These are phyloP conservation scores for Liasis olivaceus DNA, from an alignment of 2,797 vertebrate genomes.

Conservation along the genomic window DNA sequence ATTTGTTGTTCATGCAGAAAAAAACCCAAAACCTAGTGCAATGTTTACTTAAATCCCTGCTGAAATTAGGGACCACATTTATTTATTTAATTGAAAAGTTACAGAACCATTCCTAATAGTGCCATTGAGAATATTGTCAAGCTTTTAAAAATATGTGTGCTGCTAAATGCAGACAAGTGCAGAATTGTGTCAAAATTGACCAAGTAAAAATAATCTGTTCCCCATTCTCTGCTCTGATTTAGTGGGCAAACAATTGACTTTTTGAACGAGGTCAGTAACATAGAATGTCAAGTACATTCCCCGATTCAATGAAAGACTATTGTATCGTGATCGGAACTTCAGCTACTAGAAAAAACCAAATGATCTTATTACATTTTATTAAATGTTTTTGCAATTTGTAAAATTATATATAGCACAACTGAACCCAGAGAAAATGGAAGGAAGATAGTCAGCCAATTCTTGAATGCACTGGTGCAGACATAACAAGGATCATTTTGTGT, in stretches of 20 bases:
- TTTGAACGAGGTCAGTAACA: background rate
- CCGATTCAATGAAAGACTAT: background rate
- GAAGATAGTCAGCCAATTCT: background rate
- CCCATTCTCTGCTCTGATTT: background rate
- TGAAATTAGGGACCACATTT: slow-evolving; percentile 46
- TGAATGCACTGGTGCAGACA: background rate
- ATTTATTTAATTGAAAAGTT: slow-evolving; percentile 46
- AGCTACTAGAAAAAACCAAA: slow-evolving; percentile 37
- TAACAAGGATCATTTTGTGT: background rate
- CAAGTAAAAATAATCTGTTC: slow-evolving; percentile 38
- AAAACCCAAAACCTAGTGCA: slow-evolving; percentile 47
- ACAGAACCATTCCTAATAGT: slow-evolving; percentile 47
- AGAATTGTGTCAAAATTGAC: slow-evolving; percentile 53
- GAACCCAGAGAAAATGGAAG: background rate
- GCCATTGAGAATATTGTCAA: slow-evolving; percentile 40
- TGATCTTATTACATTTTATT: slow-evolving; percentile 23
- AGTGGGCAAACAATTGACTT: background rate
- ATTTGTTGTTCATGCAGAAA: slow-evolving; percentile 48
- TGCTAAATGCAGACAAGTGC: slow-evolving; percentile 50
- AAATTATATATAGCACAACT: background rate
- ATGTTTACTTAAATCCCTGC: slow-evolving; percentile 45
- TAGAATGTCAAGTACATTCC: background rate
- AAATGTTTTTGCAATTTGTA: slow-evolving; percentile 35
- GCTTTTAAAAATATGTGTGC: slow-evolving; percentile 53
- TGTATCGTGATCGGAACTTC: slow-evolving; percentile 24